Evolutionary conservation across 2,113 vertebrate genomes (phyloP), one percentile per base, ranked within the genome.

Genomic region (Gyps fulvus): DNA sequence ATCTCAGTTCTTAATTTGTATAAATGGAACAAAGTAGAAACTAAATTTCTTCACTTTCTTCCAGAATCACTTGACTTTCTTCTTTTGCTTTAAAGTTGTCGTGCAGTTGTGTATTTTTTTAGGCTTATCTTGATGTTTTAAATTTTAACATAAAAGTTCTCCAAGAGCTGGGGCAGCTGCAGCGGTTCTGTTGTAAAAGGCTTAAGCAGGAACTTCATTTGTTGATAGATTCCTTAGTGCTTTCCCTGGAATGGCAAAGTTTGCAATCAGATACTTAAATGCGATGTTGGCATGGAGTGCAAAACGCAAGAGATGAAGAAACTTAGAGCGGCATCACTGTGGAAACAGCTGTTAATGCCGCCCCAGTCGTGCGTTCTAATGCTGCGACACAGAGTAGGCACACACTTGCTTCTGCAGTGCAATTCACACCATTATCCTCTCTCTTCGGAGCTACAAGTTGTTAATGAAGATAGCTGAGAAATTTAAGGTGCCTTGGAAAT

Each of bases 341-440:
- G 57, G n/a, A 80, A 94, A 32, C 19, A 70, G 62, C 4, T 57
- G 9, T 63, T 47, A 45, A 47, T 32, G 40, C 14, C 0, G 2
- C 26, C 26, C 16, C 54, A 42, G 0, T 36, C 0, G 5, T 21
- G 34, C 1, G 0, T 66, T 83, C 32, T 77, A 50, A 13, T 5
- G 5, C 45, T 49, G 76, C 8, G 16, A 27, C 34, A 47, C 38
- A 66, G 40, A 50, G 2, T 17, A 52, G 82, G n/a, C 8, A 49
- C 32, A 10, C 22, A 0, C 34, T 47, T 61, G 38, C 8, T 84
- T 59, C 59, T 59, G 59, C 31, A 18, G n/a, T 1, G 0, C 9
- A 2, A 14, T 72, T 45, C 11, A 3, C 49, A 20, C 21, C 4
- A 2, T 71, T 79, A 27, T 20, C 29, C 22, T 67, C 43, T 63